Conservation (phyloP, 2,888 invertebrate genomes). For the Nomada fabriciana region DNA sequence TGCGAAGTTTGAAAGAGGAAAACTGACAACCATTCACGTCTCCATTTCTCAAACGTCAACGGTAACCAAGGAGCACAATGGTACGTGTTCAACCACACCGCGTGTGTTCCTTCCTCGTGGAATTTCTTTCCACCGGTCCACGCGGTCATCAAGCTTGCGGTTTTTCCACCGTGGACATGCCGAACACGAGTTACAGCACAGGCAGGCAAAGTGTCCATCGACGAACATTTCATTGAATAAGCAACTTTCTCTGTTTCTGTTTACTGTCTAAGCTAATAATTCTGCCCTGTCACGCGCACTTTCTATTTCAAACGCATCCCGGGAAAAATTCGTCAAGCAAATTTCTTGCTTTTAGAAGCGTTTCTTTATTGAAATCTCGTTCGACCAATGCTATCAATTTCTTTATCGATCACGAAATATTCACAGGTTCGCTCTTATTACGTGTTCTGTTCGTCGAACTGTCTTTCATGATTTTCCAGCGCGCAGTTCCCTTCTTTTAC, state of each 20-base stretch:
- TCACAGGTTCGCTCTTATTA: too few species aligned
- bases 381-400: too few species aligned
- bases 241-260: slow-evolving; percentile 30
- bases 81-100: slow-evolving; percentile 6
- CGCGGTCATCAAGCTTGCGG: not conserved
- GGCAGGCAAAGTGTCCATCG: slow-evolving; percentile 10
- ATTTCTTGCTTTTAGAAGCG: too few species aligned
- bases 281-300: not conserved
- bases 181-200: slow-evolving; percentile 26
- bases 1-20: not conserved
- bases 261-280: slow-evolving; percentile 14
- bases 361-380: too few species aligned
- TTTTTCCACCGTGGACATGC: slow-evolving; percentile 17
- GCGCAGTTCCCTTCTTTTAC: not conserved
- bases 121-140: slow-evolving; percentile 16
- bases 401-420: too few species aligned
- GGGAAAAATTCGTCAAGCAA: too few species aligned
- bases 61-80: slow-evolving; percentile 8
- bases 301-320: not conserved
- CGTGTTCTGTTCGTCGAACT: too few species aligned
- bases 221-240: slow-evolving; percentile 17
- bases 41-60: not conserved
- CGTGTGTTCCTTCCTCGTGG: not conserved
- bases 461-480: too few species aligned
- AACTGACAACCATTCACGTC: not conserved